A percentile compares a stretch with the other conserved stretches of the same genome.
These are phyloP conservation scores for Coptodon bakossiorum DNA, from an alignment of 2,113 vertebrate genomes.

Conservation along the genomic window DNA sequence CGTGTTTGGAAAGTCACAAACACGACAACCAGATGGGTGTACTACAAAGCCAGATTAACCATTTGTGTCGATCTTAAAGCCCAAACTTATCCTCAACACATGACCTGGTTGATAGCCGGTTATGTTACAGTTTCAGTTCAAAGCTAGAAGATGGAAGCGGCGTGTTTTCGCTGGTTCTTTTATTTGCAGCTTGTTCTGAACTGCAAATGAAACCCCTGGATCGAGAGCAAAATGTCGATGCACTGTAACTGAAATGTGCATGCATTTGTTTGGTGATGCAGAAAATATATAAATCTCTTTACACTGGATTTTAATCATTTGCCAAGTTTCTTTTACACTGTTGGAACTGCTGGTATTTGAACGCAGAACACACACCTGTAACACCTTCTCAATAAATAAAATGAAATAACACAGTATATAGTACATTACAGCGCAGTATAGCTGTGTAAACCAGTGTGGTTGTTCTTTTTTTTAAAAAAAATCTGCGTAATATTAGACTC, in stretches of 20 bases:
- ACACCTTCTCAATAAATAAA: background rate
- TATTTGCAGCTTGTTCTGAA: background rate
- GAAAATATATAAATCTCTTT: accelerated
- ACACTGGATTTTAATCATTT: background rate
- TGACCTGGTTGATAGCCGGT: background rate
- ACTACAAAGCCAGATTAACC: background rate
- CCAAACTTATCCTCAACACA: background rate
- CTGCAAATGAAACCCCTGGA: background rate
- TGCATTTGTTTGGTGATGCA: background rate
- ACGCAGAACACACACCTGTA: background rate
- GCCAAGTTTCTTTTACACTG: background rate
- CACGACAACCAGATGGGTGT: background rate
- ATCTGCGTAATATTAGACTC: accelerated
- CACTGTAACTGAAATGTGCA: background rate
- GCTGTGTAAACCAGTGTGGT: background rate
- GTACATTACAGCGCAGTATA: background rate
- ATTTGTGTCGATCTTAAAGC: background rate
- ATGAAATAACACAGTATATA: background rate
- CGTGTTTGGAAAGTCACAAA: background rate
- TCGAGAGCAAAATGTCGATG: background rate
- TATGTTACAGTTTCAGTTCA: background rate
- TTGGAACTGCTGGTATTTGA: background rate
- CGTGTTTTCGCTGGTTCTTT: background rate
- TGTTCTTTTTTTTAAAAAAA: accelerated
- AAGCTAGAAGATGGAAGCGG: background rate